Evolutionary conservation across 2,113 vertebrate species (phyloP), one percentile per base, ranked within the genome.

Genomic region (Gavialis gangeticus): DNA sequence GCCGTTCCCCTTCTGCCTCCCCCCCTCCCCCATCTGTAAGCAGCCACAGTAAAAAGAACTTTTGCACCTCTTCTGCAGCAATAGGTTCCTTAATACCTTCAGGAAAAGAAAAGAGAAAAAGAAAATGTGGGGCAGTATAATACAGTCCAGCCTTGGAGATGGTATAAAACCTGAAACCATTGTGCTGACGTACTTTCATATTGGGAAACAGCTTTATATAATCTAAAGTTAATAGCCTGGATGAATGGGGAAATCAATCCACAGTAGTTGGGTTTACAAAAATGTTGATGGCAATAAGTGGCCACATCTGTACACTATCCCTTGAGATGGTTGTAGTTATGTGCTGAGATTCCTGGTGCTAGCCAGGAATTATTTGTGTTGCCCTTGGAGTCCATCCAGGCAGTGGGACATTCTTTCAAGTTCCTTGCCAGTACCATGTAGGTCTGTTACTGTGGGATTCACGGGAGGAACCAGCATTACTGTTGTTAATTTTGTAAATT

Each of bases 401-500:
- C n/a, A 69, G n/a, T 69, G 66, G 34, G 15, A 22, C 91, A 84
- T 91, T 92, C 95, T 89, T 82, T 78, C 0, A 56, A 95, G 92
- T 83, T 54, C 82, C 30, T 92, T 93, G 88, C 94, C 79, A 63
- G 95, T 95, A 91, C 87, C 25, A 81, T 90, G 28, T 94, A 89
- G 91, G 79, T 91, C 90, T 89, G 14, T 90, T 90, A 84, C 77
- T 0, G 0, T 85, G 73, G 88, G 84, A 81, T 90, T 96, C 67
- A 78, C 78, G 87, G 84, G 92, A 94, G 90, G n/a, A 16, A 30
- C n/a, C 28, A 30, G 15, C 28, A 30, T 66, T 15, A 30, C 7
- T 46, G 46, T 46, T 89, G 34, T 85, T 88, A 94, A 93, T 96
- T 94, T 97, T 89, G 83, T 93, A 58, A 96, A 67, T 73, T 95